Conservation (phyloP, 1,140 invertebrate species). For the Bombus impatiens region DNA sequence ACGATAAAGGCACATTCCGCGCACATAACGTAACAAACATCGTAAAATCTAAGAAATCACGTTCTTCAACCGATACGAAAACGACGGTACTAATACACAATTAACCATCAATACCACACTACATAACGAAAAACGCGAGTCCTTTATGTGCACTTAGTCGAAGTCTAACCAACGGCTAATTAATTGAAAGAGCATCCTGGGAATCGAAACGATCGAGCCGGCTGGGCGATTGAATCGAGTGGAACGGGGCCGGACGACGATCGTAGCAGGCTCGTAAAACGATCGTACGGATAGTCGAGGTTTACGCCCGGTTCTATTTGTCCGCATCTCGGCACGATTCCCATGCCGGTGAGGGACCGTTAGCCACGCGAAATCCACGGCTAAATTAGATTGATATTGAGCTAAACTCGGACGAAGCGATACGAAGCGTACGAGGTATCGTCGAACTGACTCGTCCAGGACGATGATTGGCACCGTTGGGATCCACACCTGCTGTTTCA, state of each 20-base stretch:
- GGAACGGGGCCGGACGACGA: conserved; percentile 7
- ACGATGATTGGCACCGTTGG: conserved; percentile 57
- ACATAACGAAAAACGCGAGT: background rate
- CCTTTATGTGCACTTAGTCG: conserved; percentile 12
- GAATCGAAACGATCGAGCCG: conserved; percentile 22
- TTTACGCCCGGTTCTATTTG: conserved; percentile 53
- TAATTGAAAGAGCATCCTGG: conserved; percentile 19
- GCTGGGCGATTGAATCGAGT: no score
- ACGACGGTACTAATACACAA: background rate
- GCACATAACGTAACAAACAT: no score
- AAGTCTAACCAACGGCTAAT: conserved; percentile 28
- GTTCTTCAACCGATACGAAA: no score
- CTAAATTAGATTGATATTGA: conserved; percentile 69
- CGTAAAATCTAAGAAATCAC: no score
- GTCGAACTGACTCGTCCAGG: conserved; percentile 21
- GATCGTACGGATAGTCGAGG: conserved; percentile 41
- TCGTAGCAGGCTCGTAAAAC: conserved; percentile 51
- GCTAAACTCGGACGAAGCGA: conserved; percentile 59
- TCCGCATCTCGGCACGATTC: conserved; percentile 63
- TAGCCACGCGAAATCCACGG: conserved; percentile 48
- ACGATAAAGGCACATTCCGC: no score
- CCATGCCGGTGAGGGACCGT: conserved; percentile 55
- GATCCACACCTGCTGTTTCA: conserved; percentile 63
- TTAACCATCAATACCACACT: background rate
- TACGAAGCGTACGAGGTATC: conserved; percentile 20